phyloP scores from a whole-genome alignment of 2,113 vertebrate genomes.

The Apodemus sylvaticus region DNA sequence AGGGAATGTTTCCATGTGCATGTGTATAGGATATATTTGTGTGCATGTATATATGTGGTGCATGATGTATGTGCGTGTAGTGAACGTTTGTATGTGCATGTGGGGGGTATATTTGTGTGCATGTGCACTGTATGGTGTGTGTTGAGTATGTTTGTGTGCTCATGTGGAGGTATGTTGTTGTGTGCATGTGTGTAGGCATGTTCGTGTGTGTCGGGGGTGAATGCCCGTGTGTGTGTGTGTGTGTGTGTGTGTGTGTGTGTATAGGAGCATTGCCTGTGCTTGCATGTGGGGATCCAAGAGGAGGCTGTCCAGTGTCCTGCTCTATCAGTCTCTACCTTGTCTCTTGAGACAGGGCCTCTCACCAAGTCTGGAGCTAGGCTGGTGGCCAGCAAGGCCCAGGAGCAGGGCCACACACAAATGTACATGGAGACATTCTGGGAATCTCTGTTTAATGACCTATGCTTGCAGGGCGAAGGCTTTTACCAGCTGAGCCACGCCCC shows the following conservation, averaged over 20 bases:
- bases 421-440: neutral
- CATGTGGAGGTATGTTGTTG: neutral
- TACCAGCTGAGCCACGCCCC: neutral
- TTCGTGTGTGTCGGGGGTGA: neutral
- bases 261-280: neutral
- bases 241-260: neutral
- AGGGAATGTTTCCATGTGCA: neutral
- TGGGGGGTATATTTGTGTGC: neutral
- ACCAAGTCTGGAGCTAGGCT: neutral
- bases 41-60: neutral
- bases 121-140: neutral
- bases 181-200: neutral
- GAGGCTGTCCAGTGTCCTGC: neutral
- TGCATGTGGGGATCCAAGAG: neutral
- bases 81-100: neutral
- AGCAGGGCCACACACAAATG: neutral
- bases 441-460: neutral
- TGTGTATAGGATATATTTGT: too few relatives aligned
- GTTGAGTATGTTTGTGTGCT: neutral
- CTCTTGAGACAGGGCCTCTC: neutral
- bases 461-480: neutral
- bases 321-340: neutral
- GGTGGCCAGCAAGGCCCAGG: neutral
- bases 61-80: too few relatives aligned
- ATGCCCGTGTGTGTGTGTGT: neutral